Evolutionary conservation across 2,888 invertebrate species (phyloP).

Genomic region (Dicyrtoma fusca): DNA sequence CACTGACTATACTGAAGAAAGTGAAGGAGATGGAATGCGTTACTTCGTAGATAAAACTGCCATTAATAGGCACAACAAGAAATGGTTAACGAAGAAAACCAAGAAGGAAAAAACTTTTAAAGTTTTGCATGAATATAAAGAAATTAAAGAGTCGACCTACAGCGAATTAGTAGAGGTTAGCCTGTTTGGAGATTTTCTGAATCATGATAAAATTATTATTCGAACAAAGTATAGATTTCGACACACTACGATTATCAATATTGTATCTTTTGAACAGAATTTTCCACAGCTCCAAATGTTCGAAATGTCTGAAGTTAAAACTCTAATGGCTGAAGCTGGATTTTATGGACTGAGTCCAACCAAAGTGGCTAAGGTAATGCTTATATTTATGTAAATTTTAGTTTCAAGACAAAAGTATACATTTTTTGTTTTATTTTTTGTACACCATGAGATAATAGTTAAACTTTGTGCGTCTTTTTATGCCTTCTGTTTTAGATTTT

Average conservation of each 20-base stretch:
- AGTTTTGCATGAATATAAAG: conserved; percentile 7
- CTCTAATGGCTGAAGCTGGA: not conserved
- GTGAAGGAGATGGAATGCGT: not conserved
- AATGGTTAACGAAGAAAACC: conserved; percentile 19
- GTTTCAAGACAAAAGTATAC: not conserved
- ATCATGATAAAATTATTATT: too few species aligned
- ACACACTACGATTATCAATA: not conserved
- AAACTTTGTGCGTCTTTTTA: not conserved
- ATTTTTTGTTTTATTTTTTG: not conserved
- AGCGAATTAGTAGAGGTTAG: not conserved
- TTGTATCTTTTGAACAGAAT: conserved; percentile 17
- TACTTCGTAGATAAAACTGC: not conserved
- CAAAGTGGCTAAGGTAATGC: conserved; percentile 12
- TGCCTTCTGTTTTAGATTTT: conserved; percentile 40
- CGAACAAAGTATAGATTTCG: not conserved
- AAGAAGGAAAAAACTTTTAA: conserved; percentile 8
- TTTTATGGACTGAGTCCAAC: conserved; percentile 32
- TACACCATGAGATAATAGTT: not conserved
- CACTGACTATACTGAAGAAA: not conserved
- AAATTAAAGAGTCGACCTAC: not conserved
- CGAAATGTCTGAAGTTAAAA: not conserved
- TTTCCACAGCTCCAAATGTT: conserved; percentile 21
- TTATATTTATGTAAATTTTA: not conserved
- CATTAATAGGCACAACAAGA: not conserved
- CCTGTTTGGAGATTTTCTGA: too few species aligned